Base-by-base conservation (phyloP, 2,113 vertebrate genomes). In the Blennius ocellaris region DNA sequence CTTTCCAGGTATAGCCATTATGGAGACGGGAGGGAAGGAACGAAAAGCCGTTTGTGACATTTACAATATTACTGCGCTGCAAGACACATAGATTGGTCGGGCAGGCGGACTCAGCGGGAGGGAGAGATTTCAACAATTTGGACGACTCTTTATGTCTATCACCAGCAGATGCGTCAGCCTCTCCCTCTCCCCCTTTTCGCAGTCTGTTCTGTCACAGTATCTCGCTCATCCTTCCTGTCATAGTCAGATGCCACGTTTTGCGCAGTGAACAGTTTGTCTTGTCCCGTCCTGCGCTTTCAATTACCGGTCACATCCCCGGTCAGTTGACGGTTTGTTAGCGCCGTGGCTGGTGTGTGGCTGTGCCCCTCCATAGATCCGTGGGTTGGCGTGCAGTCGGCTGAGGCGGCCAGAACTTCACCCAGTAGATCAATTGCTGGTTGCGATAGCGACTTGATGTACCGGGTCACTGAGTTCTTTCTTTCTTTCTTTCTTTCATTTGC, bases 141-240 rank as follows among this genome's bases (percentile, higher is more conserved):
- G 76, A 88, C 73, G 72, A 72, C 76, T 78, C 86, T 90, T 89
- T 63, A 85, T 80, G 82, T 90, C 87, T 69, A 69, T 94, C 90
- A 81, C 82, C 73, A 84, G 90, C 94, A 94, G 94, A 95, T 93
- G 90, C 93, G 92, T 93, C 91, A 88, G 82, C 94, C 90, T 30
- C 67, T 54, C 36, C 5, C 54, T 60, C 68, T 52, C 17, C 5
- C 50, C 57, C 21, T 30, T 21, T 54, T 61, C 64, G 11, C 37
- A 39, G 38, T 11, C 65, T 74, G 38, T 53, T 81, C 59, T 30
- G 21, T 69, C 63, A 58, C 48, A 17, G 41, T 48, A 56, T 84
- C 40, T 69, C 38, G 39, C 54, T 81, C 65, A 41, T 56, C 66
- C 64, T 39, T 52, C 51, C 79, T 81, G 66, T 90, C 76, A 71